Evolutionary conservation across 2,113 vertebrate genomes (phyloP).

Genomic region (Orientallactaga bullata): DNA sequence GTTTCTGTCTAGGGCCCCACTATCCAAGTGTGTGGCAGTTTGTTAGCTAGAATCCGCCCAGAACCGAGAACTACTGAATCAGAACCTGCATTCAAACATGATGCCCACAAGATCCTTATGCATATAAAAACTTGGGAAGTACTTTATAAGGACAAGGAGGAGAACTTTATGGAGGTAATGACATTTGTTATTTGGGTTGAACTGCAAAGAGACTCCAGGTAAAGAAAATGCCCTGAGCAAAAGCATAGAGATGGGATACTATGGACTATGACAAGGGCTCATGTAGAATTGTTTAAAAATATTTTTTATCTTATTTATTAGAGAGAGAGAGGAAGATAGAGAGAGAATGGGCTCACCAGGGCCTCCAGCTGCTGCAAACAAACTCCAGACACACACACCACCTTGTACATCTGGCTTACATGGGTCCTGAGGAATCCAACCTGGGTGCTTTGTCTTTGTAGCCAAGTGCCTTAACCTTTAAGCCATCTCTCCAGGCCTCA

Average conservation of each 20-base stretch:
- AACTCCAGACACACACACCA: too few relatives aligned
- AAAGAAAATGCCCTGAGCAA: conserved; percentile 35
- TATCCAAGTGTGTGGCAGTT: neutral
- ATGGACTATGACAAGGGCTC: neutral
- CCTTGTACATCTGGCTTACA: too few relatives aligned
- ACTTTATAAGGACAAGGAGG: neutral
- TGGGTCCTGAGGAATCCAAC: too few relatives aligned
- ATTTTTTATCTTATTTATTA: too few relatives aligned
- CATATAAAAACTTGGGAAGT: neutral
- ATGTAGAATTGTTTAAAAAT: neutral
- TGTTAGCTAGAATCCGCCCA: conserved; percentile 1
- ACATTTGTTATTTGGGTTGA: neutral
- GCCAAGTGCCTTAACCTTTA: too few relatives aligned
- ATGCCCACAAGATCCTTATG: neutral
- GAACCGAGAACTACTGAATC: neutral
- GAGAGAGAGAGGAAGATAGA: too few relatives aligned
- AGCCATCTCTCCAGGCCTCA: neutral
- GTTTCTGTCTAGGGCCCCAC: neutral
- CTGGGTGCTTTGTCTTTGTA: too few relatives aligned
- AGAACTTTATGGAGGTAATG: neutral
- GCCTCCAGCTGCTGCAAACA: too few relatives aligned
- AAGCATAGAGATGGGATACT: neutral
- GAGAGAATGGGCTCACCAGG: neutral
- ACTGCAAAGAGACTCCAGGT: neutral
- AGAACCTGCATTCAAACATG: conserved; percentile 2